Evolutionary conservation across 2,113 vertebrate genomes (phyloP), one percentile per base, ranked within the genome.

Genomic region (Sitta europaea): DNA sequence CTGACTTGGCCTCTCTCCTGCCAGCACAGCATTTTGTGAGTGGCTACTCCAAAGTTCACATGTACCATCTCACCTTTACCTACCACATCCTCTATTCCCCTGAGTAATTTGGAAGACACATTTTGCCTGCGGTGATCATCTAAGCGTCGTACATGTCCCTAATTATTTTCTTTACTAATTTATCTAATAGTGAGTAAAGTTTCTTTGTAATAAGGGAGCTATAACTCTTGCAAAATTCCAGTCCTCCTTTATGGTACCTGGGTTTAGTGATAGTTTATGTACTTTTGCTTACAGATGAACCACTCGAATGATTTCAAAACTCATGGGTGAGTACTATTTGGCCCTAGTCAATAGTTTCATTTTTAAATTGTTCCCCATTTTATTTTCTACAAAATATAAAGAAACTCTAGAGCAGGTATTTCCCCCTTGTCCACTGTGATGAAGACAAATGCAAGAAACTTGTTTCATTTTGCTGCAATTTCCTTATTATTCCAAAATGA

Each of bases 151-250:
- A 85, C 18, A 3, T 1, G 1, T 76, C 42, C 71, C 58, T 90
- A 86, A 88, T 94, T 91, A 92, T 93, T 96, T 91, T 90, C 54
- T 65, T 91, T 91, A 51, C 25, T 87, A 79, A 94, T 92, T 94
- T 93, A 82, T 73, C 53, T 78, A 90, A 42, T 68, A 86, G 79
- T 75, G 42, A 95, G 40, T 55, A 58, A 79, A 92, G n/a, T 65
- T 72, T 61, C 29, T 86, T 84, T 86, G 47, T 78, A 90, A 87
- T 85, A 91, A 86, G 45, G 38, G 38, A 92, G 38, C 57, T 62
- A 14, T 82, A 54, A 84, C 48, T 83, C 33, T 84, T 91, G 76
- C 50, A 82, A 58, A 47, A 61, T 47, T 87, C 94, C 88, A 87
- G 13, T 36, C 33, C 45, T 85, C 16, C 58, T 85, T 73, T 92